Evolutionary conservation across 2,888 invertebrate species (phyloP).

Genomic region (Baronia brevicornis): DNA sequence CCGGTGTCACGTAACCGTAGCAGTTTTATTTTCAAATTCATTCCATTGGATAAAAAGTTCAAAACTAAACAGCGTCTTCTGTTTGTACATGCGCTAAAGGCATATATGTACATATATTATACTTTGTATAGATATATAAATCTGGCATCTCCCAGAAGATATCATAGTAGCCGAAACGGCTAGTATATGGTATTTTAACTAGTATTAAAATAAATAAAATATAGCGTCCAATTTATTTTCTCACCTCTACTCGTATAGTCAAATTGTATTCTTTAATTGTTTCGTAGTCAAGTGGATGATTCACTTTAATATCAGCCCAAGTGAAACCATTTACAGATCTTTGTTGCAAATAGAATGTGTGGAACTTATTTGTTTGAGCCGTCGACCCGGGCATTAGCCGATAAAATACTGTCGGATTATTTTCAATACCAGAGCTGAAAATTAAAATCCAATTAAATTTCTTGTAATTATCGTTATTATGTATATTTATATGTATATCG

Average conservation of each 20-base stretch:
- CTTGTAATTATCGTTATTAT: conserved; percentile 17
- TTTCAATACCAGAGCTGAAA: conserved; percentile 95
- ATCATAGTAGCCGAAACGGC: too few relatives aligned
- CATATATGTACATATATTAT: too few relatives aligned
- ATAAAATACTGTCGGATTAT: conserved; percentile 97
- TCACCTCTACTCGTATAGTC: conserved; percentile 96
- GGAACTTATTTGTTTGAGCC: conserved; percentile 96
- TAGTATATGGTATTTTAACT: too few relatives aligned
- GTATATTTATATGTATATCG: not conserved
- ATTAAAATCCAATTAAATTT: too few relatives aligned
- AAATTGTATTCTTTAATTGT: conserved; percentile 96
- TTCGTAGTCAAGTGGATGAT: conserved; percentile 96
- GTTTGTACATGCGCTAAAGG: too few relatives aligned
- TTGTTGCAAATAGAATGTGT: conserved; percentile 97
- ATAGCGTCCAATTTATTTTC: conserved; percentile 23
- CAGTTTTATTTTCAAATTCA: too few relatives aligned
- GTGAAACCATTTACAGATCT: conserved; percentile 93
- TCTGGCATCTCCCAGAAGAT: too few relatives aligned
- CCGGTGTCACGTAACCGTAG: too few relatives aligned
- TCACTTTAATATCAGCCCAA: conserved; percentile 97
- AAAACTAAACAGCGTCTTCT: too few relatives aligned
- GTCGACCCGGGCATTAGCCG: conserved; percentile 96
- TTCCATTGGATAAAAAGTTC: too few relatives aligned
- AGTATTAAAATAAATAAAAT: conserved; percentile 1
- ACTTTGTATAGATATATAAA: too few relatives aligned